Evolutionary conservation across 2,888 invertebrate genomes (phyloP).

Genomic region (Liodrosophila aerea): DNA sequence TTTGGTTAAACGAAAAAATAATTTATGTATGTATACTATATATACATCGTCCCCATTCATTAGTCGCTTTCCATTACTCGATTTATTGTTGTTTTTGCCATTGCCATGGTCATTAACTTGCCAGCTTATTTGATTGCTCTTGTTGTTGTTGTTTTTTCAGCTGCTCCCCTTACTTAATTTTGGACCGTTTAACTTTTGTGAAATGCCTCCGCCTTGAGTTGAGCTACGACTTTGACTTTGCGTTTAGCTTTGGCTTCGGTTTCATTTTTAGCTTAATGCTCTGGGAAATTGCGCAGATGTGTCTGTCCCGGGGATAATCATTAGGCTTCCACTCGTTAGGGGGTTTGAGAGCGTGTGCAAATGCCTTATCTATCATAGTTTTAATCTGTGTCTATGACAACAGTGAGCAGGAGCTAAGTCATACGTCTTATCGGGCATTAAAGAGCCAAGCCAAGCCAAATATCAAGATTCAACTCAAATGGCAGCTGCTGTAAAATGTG

Average conservation of each 20-base stretch:
- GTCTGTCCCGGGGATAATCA: slow-evolving; percentile 31
- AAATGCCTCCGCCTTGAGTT: slow-evolving; percentile 38
- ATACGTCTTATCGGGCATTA: neutral
- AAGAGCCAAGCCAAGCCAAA: neutral
- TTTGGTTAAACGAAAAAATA: slow-evolving; percentile 44
- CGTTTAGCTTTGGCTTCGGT: slow-evolving; percentile 1
- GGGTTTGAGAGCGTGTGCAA: slow-evolving; percentile 8
- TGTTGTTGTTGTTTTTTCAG: slow-evolving; percentile 16
- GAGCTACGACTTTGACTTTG: neutral
- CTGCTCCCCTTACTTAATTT: slow-evolving; percentile 51
- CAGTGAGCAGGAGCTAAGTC: neutral
- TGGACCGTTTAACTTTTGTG: slow-evolving; percentile 69
- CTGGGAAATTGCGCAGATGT: slow-evolving; percentile 63
- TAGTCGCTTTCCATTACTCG: slow-evolving; percentile 18
- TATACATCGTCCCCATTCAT: too few relatives aligned
- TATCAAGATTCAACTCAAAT: slow-evolving; percentile 16
- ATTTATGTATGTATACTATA: too few relatives aligned
- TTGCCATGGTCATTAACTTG: slow-evolving; percentile 65
- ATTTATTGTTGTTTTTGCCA: slow-evolving; percentile 31
- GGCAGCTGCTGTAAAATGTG: slow-evolving; percentile 9
- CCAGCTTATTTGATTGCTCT: slow-evolving; percentile 47
- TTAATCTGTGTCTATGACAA: slow-evolving; percentile 32
- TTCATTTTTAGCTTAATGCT: slow-evolving; percentile 46
- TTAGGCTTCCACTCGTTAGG: slow-evolving; percentile 23
- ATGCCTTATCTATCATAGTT: slow-evolving; percentile 56